Evolutionary conservation across 2,113 vertebrate genomes (phyloP), one percentile per base, ranked within the genome.

Genomic region (Melanerpes aurifrons): DNA sequence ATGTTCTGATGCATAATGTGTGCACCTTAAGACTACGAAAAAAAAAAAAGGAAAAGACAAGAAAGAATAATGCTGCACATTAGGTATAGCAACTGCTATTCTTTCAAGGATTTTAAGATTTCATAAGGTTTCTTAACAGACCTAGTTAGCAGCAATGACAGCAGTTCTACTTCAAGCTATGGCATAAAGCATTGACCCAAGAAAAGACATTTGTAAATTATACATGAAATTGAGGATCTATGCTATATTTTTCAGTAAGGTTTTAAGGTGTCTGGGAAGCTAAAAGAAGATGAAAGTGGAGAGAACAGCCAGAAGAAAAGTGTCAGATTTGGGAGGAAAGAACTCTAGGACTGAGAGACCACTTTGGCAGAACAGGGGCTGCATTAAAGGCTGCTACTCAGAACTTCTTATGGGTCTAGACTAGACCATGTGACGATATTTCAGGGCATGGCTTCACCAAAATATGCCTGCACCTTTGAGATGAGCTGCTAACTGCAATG

Each of bases 31-130:
- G 53, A 72, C 13, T 12, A 18, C 20, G 17, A 10, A 56, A 22
- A 12, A 50, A 15, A 32, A 53, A 58, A 3, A 37, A 29, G 24
- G 24, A 12, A 61, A 62, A 74, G 12, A 56, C 24, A 73, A 66
- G 45, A 43, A 53, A 80, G 21, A 37, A 59, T 75, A 67, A 45
- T 29, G 43, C 3, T 74, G 20, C 14, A 67, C 7, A 66, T 82
- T 54, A 40, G 10, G 7, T 56, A 43, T 19, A 91, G 66, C 24
- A 12, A 54, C 9, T 75, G 32, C 1, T 71, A 3, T 57, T 88
- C 28, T 76, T 72, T 87, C 35, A 76, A 85, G 18, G 17, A 62
- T 82, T 92, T 92, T 69, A 82, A 66, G 81, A 82, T 87, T 92
- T 88, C 20, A 15, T 72, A 76, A 82, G 56, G 20, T 4, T 91